phyloP scores from a whole-genome alignment of 1,140 invertebrate species.

The Drosophila nigromelanica region DNA sequence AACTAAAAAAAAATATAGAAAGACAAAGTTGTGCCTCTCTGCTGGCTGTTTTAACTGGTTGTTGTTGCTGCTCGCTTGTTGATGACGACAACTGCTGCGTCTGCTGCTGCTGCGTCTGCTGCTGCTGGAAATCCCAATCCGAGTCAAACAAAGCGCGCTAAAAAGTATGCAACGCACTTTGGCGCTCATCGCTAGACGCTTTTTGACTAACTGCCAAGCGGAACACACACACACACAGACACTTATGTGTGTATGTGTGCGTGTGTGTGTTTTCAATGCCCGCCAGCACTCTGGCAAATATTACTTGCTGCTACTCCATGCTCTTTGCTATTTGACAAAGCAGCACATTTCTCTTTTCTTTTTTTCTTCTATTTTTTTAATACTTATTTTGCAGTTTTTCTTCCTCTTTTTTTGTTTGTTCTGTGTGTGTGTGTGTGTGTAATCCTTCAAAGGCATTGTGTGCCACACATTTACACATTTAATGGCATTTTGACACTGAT shows the following conservation, averaged over 20 bases:
- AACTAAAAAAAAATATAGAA: not conserved
- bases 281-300: slow-evolving; percentile 66
- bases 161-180: slow-evolving; percentile 81
- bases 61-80: slow-evolving; percentile 18
- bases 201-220: slow-evolving; percentile 67
- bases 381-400: slow-evolving; percentile 24
- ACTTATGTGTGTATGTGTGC: slow-evolving; percentile 17
- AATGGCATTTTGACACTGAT: slow-evolving; percentile 80
- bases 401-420: slow-evolving; percentile 30
- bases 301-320: slow-evolving; percentile 46
- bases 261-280: slow-evolving; percentile 67
- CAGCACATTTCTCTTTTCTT: slow-evolving; percentile 63
- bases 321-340: slow-evolving; percentile 71
- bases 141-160: slow-evolving; percentile 77
- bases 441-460: slow-evolving; percentile 77
- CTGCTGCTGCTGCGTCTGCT: slow-evolving; percentile 21
- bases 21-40: slow-evolving; percentile 4
- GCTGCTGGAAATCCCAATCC: slow-evolving; percentile 69
- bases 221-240: slow-evolving; percentile 16
- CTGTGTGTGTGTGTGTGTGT: slow-evolving; percentile 44
- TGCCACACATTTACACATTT: slow-evolving; percentile 63
- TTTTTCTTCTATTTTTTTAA: slow-evolving; percentile 10
- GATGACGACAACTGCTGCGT: slow-evolving; percentile 17
- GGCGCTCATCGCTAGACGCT: slow-evolving; percentile 55
- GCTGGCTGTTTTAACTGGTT: slow-evolving; percentile 34